Evolutionary conservation across 1,140 invertebrate species (phyloP).

Genomic region (Idris sp.): DNA sequence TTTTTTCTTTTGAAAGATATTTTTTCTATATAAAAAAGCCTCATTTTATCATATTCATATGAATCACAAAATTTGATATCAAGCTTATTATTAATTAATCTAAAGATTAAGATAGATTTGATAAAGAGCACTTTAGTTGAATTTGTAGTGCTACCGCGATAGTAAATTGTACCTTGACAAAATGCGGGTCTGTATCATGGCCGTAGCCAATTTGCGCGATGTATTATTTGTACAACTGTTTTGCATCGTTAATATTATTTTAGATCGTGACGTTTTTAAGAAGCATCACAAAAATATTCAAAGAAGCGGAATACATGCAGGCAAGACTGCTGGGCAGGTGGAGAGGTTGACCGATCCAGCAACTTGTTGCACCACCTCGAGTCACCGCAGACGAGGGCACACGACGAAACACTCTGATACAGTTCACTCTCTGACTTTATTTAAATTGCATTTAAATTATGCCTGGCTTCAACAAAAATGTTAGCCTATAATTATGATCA

Average conservation of each 20-base stretch:
- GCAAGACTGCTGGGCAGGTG: conserved; percentile 69
- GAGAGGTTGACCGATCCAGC: conserved; percentile 63
- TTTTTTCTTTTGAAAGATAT: too few relatives aligned
- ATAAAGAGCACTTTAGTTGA: not conserved
- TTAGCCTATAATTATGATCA: conserved; percentile 31
- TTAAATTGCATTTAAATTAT: conserved; percentile 59
- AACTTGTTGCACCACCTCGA: conserved; percentile 65
- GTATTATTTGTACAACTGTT: conserved; percentile 47
- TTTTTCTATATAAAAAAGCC: too few relatives aligned
- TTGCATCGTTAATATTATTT: conserved; percentile 37
- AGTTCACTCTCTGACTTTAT: conserved; percentile 41
- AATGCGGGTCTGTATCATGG: conserved; percentile 22
- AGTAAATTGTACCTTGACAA: conserved; percentile 30
- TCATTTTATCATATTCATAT: too few relatives aligned
- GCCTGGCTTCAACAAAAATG: conserved; percentile 18
- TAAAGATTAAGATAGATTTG: conserved; percentile 2
- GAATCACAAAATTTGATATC: too few relatives aligned
- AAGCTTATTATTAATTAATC: not conserved
- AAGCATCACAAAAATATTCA: conserved; percentile 40
- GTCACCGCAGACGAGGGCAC: conserved; percentile 54
- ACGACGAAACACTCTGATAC: conserved; percentile 36
- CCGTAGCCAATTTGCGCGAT: conserved; percentile 29
- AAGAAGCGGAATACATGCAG: conserved; percentile 51
- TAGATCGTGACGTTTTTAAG: conserved; percentile 25
- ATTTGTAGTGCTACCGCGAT: conserved; percentile 12